Evolutionary conservation across 2,797 vertebrate species (phyloP).

Genomic region (Antrozous pallidus): DNA sequence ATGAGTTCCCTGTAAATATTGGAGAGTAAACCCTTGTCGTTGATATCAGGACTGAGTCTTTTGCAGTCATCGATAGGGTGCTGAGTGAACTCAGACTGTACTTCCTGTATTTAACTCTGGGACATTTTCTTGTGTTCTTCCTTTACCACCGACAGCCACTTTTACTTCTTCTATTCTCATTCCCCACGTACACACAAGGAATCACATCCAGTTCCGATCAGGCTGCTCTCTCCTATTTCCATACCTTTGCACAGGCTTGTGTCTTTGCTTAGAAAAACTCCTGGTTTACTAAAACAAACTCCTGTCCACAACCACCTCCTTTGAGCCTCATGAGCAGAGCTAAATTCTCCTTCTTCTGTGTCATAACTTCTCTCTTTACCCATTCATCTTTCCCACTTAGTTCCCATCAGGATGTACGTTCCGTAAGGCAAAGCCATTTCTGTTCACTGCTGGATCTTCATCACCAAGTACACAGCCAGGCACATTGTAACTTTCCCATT

Average conservation of each 20-base stretch:
- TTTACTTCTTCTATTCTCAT: not conserved
- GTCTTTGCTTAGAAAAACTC: not conserved
- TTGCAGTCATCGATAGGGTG: not conserved
- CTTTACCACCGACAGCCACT: not conserved
- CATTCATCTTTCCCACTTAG: slow-evolving; percentile 20
- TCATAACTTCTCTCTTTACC: not conserved
- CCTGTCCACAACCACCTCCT: not conserved
- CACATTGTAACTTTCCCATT: not conserved
- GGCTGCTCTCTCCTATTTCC: not conserved
- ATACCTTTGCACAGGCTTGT: not conserved
- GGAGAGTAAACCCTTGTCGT: no score
- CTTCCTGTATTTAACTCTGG: not conserved
- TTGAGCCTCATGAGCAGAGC: not conserved
- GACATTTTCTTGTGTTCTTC: not conserved
- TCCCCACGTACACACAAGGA: not conserved
- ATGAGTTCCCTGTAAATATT: no score
- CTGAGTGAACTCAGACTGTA: not conserved
- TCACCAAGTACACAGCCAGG: not conserved
- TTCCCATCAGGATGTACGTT: not conserved
- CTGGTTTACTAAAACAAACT: not conserved
- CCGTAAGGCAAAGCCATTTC: not conserved
- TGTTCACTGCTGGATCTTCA: not conserved
- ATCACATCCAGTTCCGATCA: not conserved
- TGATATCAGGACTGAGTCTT: not conserved
- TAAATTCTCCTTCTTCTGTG: not conserved